Percentiles rank a stretch among this genome's conserved stretches.
Evolutionary conservation across 23 tunicate species (phyloP).

Genomic region (Halocynthia aurantium): DNA sequence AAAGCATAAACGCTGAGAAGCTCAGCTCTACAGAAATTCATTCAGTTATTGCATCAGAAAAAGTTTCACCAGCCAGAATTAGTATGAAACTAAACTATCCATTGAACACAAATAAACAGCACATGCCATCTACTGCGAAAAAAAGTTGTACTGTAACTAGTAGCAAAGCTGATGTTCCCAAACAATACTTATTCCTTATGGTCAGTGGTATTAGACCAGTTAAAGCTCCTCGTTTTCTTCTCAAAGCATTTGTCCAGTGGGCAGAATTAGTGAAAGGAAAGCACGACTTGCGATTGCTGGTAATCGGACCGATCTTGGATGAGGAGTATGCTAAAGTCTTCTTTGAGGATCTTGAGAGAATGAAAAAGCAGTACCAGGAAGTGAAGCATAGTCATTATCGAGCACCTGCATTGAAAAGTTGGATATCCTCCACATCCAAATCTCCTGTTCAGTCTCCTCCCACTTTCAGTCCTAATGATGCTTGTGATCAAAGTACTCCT

Average conservation of each 20-base stretch:
- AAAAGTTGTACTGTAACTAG: too few species aligned
- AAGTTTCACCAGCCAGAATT: too few species aligned
- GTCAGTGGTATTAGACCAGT: slow-evolving; percentile 59
- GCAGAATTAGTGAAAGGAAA: background rate
- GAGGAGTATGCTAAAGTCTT: slow-evolving; percentile 23
- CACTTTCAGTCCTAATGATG: too few species aligned
- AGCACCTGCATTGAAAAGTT: background rate
- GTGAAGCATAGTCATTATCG: background rate
- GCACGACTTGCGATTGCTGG: slow-evolving; percentile 35
- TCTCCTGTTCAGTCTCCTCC: too few species aligned
- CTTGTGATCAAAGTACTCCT: too few species aligned
- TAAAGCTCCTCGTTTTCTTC: slow-evolving; percentile 66
- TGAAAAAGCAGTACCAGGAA: background rate
- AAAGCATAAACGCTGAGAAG: too few species aligned
- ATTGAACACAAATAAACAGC: too few species aligned
- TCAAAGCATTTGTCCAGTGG: slow-evolving; percentile 29
- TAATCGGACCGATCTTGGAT: slow-evolving; percentile 58
- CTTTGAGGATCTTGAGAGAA: background rate
- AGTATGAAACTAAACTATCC: too few species aligned
- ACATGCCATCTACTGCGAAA: too few species aligned
- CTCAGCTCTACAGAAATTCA: background rate
- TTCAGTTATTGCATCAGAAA: background rate
- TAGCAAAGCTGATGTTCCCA: too few species aligned
- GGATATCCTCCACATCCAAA: background rate
- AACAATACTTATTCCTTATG: background rate